phyloP scores from a whole-genome alignment of 2,888 invertebrate species.

The Antheraea assamensis region DNA sequence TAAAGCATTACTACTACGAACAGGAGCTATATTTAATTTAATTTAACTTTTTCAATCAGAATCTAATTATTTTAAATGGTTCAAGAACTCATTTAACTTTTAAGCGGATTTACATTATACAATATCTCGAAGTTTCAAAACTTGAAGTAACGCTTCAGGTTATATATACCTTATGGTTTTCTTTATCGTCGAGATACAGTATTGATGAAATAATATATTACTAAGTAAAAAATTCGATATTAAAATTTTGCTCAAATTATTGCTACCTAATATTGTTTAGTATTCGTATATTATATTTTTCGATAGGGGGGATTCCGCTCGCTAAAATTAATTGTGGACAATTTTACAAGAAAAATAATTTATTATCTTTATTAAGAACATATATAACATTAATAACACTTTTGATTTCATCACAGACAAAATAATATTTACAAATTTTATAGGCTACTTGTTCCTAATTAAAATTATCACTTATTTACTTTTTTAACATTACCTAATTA shows the following conservation, averaged over 20 bases:
- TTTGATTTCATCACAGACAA: slow-evolving; percentile 1
- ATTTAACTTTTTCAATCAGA: background rate
- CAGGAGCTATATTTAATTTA: no score
- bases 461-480: background rate
- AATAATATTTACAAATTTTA: slow-evolving; percentile 5
- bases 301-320: background rate
- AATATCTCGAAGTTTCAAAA: no score
- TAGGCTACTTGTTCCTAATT: background rate
- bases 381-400: background rate
- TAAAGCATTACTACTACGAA: background rate
- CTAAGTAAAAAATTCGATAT: no score
- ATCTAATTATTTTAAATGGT: background rate
- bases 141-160: no score
- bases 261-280: background rate
- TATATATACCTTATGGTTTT: no score
- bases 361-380: background rate
- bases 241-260: no score
- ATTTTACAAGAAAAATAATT: background rate
- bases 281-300: background rate
- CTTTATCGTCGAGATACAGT: no score
- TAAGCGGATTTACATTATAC: background rate
- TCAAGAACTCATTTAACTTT: slow-evolving; percentile 2
- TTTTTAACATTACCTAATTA: background rate
- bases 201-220: no score
- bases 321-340: background rate